Percentiles rank a stretch among this genome's conserved stretches.
These are phyloP conservation scores for Asobara japonica DNA, from an alignment of 1,140 invertebrate genomes.

Conservation along the genomic window DNA sequence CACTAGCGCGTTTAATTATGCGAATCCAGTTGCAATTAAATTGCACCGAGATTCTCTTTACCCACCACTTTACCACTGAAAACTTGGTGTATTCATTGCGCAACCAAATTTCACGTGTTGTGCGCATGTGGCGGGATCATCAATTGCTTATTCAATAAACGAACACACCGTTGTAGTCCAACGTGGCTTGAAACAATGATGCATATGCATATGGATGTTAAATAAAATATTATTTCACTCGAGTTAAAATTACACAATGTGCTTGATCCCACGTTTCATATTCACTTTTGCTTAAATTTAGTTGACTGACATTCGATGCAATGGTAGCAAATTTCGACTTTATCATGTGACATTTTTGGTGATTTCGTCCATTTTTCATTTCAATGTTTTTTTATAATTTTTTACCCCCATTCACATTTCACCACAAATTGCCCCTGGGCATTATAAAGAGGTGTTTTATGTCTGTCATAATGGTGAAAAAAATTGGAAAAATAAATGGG, in stretches of 20 bases:
- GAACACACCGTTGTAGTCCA: not conserved
- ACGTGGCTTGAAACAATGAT: not conserved
- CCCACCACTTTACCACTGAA: constrained; percentile 1
- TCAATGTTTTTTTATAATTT: too few relatives aligned
- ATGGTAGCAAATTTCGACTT: not conserved
- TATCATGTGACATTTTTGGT: not conserved
- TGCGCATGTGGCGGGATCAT: constrained; percentile 19
- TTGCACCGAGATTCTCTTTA: not conserved
- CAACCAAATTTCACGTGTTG: not conserved
- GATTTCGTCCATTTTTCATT: too few relatives aligned
- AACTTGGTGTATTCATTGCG: constrained; percentile 9
- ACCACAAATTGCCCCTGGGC: not conserved
- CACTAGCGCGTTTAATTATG: not conserved
- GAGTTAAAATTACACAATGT: not conserved
- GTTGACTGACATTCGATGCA: not conserved
- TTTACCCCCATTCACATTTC: not conserved
- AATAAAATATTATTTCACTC: not conserved
- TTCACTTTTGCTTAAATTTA: not conserved
- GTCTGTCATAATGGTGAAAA: not conserved
- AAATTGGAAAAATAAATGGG: not conserved
- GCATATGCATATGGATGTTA: not conserved
- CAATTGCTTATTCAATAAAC: constrained; percentile 1
- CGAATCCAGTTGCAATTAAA: not conserved
- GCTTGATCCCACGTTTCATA: not conserved
- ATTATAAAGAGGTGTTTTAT: not conserved